Evolutionary conservation across 1,140 invertebrate species (phyloP).

Genomic region (Anoplolepis gracilipes): DNA sequence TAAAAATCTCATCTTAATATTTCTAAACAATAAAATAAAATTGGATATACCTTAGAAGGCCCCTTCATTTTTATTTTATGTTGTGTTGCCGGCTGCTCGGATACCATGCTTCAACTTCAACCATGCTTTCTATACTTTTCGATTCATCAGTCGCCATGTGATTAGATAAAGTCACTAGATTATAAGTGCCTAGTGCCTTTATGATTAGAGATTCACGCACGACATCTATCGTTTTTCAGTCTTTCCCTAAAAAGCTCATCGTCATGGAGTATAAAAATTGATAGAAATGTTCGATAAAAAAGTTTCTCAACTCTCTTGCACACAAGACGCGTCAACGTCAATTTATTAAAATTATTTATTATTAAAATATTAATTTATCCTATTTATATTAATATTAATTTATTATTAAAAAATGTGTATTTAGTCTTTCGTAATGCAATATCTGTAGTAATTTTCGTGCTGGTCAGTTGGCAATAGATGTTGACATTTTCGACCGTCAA

Average conservation of each 20-base stretch:
- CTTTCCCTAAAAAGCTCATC: not conserved
- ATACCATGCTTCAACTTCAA: not conserved
- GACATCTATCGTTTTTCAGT: not conserved
- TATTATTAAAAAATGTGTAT: too few relatives aligned
- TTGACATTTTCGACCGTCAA: constrained; percentile 58
- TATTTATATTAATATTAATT: too few relatives aligned
- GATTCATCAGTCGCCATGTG: constrained; percentile 1
- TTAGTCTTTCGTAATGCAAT: too few relatives aligned
- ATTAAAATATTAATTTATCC: too few relatives aligned
- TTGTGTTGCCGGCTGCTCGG: not conserved
- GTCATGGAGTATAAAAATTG: too few relatives aligned
- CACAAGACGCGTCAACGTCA: too few relatives aligned
- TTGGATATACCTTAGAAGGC: constrained; percentile 16
- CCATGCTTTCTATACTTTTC: not conserved
- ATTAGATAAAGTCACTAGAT: too few relatives aligned
- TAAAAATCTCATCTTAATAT: not conserved
- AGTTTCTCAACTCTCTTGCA: too few relatives aligned
- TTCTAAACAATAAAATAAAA: not conserved
- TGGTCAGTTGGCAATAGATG: constrained; percentile 49
- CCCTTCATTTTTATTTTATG: constrained; percentile 41
- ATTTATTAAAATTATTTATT: too few relatives aligned
- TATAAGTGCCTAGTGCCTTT: too few relatives aligned
- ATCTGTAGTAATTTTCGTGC: constrained; percentile 19
- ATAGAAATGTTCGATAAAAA: not conserved
- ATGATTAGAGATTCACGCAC: too few relatives aligned